Base-by-base conservation (phyloP, 2,797 vertebrate species). In the Cossypha niveicapilla region DNA sequence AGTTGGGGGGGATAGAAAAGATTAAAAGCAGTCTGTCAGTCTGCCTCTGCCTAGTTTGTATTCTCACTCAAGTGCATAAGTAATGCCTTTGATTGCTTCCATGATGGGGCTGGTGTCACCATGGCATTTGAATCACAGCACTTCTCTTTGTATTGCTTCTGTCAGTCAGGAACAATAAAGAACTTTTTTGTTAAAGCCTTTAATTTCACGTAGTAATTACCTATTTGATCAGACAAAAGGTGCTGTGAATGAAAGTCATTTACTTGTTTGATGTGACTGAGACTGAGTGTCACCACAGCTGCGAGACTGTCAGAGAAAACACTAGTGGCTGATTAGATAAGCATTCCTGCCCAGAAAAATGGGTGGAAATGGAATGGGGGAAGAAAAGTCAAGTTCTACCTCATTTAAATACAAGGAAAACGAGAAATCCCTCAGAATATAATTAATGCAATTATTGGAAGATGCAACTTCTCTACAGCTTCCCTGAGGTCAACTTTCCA, bases 171-270 rank as follows among this genome's bases (percentile, higher is more conserved):
- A 97, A 97, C 94, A 97, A 96, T 96, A 96, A 82, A 91, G 94
- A 94, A 96, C 80, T 94, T 97, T 92, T 96, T 94, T 96, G 92
- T 96, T 97, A 96, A 96, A 96, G 90, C 92, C 94, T 97, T 97
- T 97, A 97, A 97, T 97, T 97, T 95, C 94, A 85, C 81, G 32
- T 94, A 90, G 94, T 97, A 97, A 98, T 97, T 97, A 97, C 96
- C 96, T 97, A 97, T 97, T 98, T 97, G 96, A 97, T 97, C 97
- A 97, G 95, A 97, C 96, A 97, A 97, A 97, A 97, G 95, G 91
- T 94, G 94, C 93, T 87, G 83, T 92, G 94, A 97, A 97, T 93
- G 92, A 92, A 97, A 96, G 88, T 87, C 95, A 94, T 97, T 97
- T 95, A 84, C 94, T 94, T 94, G 94, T 97, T 96, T 97, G 96